These are phyloP conservation scores for Campylomormyrus tamandua DNA, from an alignment of 2,113 vertebrate genomes.

Conservation along the genomic window DNA sequence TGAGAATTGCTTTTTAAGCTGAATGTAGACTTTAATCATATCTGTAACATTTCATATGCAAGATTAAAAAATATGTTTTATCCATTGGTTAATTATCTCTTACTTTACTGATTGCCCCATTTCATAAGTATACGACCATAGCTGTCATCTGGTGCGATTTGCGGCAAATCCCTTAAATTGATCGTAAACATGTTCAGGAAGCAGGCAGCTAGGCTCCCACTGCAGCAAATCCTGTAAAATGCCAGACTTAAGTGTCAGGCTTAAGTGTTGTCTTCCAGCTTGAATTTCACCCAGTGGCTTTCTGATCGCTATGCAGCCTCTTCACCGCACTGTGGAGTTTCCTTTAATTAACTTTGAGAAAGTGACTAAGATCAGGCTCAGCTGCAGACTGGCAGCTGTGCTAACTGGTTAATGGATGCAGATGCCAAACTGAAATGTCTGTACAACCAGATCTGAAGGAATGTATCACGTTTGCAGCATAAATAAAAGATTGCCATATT, in stretches of 20 bases:
- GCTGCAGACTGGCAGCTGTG: slow-evolving; percentile 18
- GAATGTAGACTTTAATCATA: neutral
- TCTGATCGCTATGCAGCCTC: neutral
- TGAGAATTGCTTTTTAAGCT: neutral
- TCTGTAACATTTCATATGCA: neutral
- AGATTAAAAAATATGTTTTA: neutral
- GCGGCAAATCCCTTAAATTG: neutral
- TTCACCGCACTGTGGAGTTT: neutral
- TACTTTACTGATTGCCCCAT: neutral
- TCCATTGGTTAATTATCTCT: neutral
- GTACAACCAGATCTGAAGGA: neutral
- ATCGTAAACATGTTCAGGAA: neutral
- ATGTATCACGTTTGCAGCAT: neutral
- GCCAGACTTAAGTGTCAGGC: neutral
- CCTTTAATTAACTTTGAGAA: slow-evolving; percentile 16
- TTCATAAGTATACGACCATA: neutral
- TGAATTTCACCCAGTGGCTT: neutral
- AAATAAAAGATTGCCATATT: neutral
- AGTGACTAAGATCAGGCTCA: slow-evolving; percentile 28
- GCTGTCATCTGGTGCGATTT: neutral
- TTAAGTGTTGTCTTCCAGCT: neutral
- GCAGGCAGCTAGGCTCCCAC: neutral
- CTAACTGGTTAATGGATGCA: slow-evolving; percentile 20
- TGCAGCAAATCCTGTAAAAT: neutral
- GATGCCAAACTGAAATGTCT: neutral